Evolutionary conservation across 2,113 vertebrate species (phyloP).

Genomic region (Petrocephalus microphthalmus): DNA sequence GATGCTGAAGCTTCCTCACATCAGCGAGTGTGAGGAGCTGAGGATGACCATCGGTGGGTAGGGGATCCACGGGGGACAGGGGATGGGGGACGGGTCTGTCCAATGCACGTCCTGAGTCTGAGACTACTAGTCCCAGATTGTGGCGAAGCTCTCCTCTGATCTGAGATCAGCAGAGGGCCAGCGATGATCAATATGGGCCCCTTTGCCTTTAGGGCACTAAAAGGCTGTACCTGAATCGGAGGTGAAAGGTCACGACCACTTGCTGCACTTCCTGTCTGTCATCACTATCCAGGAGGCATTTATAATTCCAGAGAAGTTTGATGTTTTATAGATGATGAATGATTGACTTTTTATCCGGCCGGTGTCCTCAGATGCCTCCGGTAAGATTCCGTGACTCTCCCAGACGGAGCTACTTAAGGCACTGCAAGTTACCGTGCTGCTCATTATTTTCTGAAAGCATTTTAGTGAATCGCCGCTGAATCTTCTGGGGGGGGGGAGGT

Average conservation of each 20-base stretch:
- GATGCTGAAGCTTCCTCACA: constrained; percentile 80
- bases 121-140: not conserved
- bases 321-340: not conserved
- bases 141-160: not conserved
- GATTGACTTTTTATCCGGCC: not conserved
- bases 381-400: not conserved
- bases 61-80: not conserved
- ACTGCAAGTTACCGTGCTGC: not conserved
- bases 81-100: not conserved
- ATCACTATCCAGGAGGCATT: not conserved
- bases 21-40: constrained; percentile 76
- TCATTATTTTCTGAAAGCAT: not conserved
- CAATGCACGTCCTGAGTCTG: not conserved
- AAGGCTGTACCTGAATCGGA: not conserved
- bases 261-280: not conserved
- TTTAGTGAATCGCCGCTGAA: not conserved
- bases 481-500: not conserved
- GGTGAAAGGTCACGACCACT: not conserved
- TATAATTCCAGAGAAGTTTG: not conserved
- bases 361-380: not conserved
- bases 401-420: not conserved
- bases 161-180: not conserved
- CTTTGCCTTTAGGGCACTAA: not conserved
- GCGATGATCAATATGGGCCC: not conserved
- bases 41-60: constrained; percentile 71